Evolutionary conservation across 1,140 invertebrate genomes (phyloP), one percentile per base, ranked within the genome.

Genomic region (Bombus difficillimus): DNA sequence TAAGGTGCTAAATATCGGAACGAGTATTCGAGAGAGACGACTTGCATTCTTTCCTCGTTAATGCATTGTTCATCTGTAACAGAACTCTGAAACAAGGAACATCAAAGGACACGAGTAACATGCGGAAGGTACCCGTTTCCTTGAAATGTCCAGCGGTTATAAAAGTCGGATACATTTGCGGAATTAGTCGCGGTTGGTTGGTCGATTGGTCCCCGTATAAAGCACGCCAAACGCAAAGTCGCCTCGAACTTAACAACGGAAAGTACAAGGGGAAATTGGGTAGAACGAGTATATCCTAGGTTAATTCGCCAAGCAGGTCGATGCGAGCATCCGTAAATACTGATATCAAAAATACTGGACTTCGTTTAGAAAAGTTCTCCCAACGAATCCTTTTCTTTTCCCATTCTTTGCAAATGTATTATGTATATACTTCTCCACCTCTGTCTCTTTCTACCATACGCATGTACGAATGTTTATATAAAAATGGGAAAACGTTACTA

Each of bases 331-430:
- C 86, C 92, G 90, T 92, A 94, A 95, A 95, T 95, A 95, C 94
- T 95, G 94, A 95, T 95, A 94, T 93, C 86, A 93, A 94, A 95
- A 95, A 95, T 95, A 95, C 94, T 95, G 92, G 83, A 93, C 92
- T 89, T 89, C 90, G 88, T 82, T 66, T 71, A 78, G 86, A 87
- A 85, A 90, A 39, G 47, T 81, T 47, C 86, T 88, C 72, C 86
- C 83, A 86, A 85, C 88, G 41, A 37, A 83, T 88, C 86, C 88
- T 90, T 76, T 87, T 91, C 75, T 64, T 78, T 88, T 88, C 74
- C 85, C 71, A 80, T 82, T 87, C 62, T 76, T 43, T 43, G 39
- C 34, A n/a, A 39, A 66, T 37, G 57, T 53, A 2, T 62, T n/a
- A n/a, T n/a, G n/a, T n/a, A 2, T 78, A 66, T 66, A n/a, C 22